Percentiles rank a stretch among this genome's conserved stretches.
Evolutionary conservation across 2,113 vertebrate genomes (phyloP).

Genomic region (Phylloscopus trochilus): DNA sequence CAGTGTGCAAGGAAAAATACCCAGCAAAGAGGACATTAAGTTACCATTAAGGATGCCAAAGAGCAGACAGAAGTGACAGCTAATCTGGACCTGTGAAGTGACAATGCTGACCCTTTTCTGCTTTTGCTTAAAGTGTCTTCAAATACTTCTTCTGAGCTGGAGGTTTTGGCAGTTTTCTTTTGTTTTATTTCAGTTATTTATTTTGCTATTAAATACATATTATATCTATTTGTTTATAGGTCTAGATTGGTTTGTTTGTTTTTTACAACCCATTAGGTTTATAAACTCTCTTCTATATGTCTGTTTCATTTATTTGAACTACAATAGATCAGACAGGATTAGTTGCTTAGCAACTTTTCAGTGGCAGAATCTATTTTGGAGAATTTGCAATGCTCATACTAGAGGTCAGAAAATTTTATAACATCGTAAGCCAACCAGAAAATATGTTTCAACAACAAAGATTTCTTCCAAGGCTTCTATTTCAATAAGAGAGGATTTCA

Average conservation of each 20-base stretch:
- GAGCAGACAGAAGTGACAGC: neutral
- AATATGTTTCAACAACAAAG: slow-evolving; percentile 50
- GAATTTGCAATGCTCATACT: slow-evolving; percentile 28
- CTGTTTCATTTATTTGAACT: slow-evolving; percentile 51
- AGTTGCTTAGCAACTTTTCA: slow-evolving; percentile 68
- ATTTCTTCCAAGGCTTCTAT: slow-evolving; percentile 39
- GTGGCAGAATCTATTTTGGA: slow-evolving; percentile 45
- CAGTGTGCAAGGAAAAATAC: neutral
- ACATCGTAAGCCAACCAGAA: slow-evolving; percentile 46
- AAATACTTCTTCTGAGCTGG: neutral
- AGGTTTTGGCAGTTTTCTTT: neutral
- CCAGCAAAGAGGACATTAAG: neutral
- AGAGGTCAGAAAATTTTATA: slow-evolving; percentile 68
- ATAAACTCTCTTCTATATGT: slow-evolving; percentile 52
- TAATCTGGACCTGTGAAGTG: neutral
- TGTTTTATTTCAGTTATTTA: neutral
- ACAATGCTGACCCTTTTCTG: neutral
- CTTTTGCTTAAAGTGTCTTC: neutral
- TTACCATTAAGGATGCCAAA: neutral
- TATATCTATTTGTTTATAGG: neutral
- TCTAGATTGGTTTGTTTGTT: slow-evolving; percentile 30
- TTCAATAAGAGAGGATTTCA: slow-evolving; percentile 22
- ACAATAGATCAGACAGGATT: slow-evolving; percentile 40
- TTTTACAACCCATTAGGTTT: slow-evolving; percentile 50
- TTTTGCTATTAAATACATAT: slow-evolving; percentile 8